Evolutionary conservation across 1,140 invertebrate genomes (phyloP).

Genomic region (Pygmarrhopalites habei): DNA sequence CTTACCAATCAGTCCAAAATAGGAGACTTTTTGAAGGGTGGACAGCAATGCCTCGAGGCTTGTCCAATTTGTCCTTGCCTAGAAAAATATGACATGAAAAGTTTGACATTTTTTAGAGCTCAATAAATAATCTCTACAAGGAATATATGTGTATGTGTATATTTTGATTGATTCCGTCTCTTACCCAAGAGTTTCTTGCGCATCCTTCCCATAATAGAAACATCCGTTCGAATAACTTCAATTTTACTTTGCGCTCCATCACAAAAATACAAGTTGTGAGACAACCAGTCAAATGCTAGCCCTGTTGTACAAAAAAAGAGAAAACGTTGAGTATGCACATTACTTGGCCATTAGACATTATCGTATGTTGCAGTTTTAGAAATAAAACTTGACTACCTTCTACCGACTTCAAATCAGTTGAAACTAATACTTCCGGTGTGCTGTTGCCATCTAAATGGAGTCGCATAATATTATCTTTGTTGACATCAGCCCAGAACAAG

Average conservation of each 20-base stretch:
- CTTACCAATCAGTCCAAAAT: conserved; percentile 95
- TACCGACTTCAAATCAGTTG: conserved; percentile 67
- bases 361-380: conserved; percentile 51
- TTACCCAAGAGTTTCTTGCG: too few species aligned
- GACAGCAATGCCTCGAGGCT: conserved; percentile 78
- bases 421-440: conserved; percentile 61
- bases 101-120: too few species aligned
- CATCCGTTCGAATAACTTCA: conserved; percentile 67
- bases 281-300: conserved; percentile 80
- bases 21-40: conserved; percentile 76
- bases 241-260: conserved; percentile 70
- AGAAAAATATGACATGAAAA: too few species aligned
- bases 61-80: conserved; percentile 60
- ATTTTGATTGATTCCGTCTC: too few species aligned
- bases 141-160: too few species aligned
- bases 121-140: too few species aligned
- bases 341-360: not conserved
- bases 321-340: not conserved
- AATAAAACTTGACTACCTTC: too few species aligned
- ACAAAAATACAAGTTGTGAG: conserved; percentile 83
- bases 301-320: too few species aligned
- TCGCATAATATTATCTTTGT: conserved; percentile 66
- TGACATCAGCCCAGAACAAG: conserved; percentile 81
- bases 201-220: conserved; percentile 61
- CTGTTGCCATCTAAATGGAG: conserved; percentile 65